phyloP scores from a whole-genome alignment of 2,797 vertebrate genomes.

The Argya squamiceps region DNA sequence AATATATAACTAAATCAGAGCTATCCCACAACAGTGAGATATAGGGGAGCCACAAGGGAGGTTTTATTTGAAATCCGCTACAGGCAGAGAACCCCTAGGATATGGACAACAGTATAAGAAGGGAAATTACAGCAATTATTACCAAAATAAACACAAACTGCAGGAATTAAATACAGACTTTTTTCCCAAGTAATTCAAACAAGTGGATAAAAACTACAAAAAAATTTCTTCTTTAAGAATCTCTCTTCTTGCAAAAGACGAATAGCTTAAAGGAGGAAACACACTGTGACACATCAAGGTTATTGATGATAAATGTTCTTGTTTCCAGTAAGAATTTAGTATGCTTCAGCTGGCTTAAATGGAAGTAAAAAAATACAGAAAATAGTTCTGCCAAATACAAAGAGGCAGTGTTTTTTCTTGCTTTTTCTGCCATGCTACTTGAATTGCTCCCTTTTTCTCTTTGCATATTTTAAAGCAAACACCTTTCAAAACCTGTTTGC shows the following conservation, averaged over 20 bases:
- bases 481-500: background rate
- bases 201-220: background rate
- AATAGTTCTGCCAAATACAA: background rate
- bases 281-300: background rate
- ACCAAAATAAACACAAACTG: background rate
- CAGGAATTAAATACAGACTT: background rate
- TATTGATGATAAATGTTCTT: background rate
- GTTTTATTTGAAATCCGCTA: background rate
- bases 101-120: background rate
- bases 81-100: background rate
- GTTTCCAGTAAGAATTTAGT: background rate
- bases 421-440: background rate
- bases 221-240: background rate
- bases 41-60: background rate
- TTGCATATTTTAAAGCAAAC: background rate
- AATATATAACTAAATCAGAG: background rate
- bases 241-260: background rate
- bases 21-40: background rate
- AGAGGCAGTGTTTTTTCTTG: background rate
- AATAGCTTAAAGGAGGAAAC: background rate
- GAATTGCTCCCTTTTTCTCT: fast-evolving
- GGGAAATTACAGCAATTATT: background rate
- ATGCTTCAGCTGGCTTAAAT: background rate
- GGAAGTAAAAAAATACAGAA: background rate
- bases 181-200: background rate